These are phyloP conservation scores for Malurus melanocephalus DNA, from an alignment of 2,113 vertebrate species.

Conservation along the genomic window DNA sequence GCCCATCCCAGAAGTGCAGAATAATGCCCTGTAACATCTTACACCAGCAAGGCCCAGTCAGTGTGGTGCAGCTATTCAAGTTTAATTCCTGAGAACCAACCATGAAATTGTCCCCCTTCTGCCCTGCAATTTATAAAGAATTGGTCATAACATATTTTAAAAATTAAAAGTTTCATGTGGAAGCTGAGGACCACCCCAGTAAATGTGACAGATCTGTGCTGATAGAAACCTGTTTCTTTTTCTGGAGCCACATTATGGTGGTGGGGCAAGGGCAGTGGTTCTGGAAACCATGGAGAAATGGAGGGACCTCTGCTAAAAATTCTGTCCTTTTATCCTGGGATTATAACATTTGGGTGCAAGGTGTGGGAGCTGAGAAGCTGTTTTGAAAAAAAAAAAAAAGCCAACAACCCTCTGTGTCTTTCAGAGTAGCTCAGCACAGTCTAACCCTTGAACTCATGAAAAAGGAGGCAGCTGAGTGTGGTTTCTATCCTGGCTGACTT, in stretches of 20 bases:
- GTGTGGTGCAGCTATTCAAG: neutral
- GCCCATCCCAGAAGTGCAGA: neutral
- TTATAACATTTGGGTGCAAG: neutral
- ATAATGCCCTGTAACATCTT: neutral
- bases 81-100: neutral
- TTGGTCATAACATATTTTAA: neutral
- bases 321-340: neutral
- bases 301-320: neutral
- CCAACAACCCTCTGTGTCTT: neutral
- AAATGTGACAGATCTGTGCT: neutral
- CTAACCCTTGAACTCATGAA: neutral
- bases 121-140: neutral
- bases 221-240: neutral
- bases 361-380: neutral
- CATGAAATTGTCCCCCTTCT: conserved; percentile 18
- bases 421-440: neutral
- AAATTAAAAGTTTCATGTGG: neutral
- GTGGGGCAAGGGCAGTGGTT: neutral
- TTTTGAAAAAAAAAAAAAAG: neutral
- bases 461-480: neutral
- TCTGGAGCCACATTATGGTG: neutral
- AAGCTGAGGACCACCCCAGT: neutral
- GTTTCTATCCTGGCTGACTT: neutral
- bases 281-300: neutral
- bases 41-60: neutral